These are phyloP conservation scores for Ooceraea biroi DNA, from an alignment of 1,140 invertebrate genomes.

Conservation along the genomic window DNA sequence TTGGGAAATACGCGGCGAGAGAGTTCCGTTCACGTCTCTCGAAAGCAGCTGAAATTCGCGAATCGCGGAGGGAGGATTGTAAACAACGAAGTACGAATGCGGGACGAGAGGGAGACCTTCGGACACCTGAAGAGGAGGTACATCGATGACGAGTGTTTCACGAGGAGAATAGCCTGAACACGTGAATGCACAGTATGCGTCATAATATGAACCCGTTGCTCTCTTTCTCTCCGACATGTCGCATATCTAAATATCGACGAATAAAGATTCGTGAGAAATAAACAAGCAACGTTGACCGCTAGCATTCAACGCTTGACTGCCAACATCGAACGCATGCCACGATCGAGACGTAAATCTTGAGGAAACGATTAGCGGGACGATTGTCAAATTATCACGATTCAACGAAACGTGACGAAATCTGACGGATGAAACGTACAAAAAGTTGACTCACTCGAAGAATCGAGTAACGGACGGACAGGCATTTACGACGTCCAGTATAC, in stretches of 20 bases:
- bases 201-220: background rate
- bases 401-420: no score
- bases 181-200: conserved; percentile 10
- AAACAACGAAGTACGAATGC: conserved; percentile 22
- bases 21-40: conserved; percentile 47
- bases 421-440: no score
- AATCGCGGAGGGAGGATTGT: conserved; percentile 33
- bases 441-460: no score
- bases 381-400: no score
- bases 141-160: conserved; percentile 4
- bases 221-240: background rate
- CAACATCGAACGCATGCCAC: no score
- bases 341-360: no score
- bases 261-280: conserved; percentile 9
- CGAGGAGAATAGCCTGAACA: background rate
- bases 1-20: conserved; percentile 38
- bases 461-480: conserved; percentile 4
- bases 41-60: conserved; percentile 18
- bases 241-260: conserved; percentile 3
- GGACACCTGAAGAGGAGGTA: conserved; percentile 22
- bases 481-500: conserved; percentile 34
- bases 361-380: no score
- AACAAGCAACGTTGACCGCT: background rate
- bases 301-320: no score
- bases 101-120: background rate